Evolutionary conservation across 2,797 vertebrate species (phyloP), one percentile per base, ranked within the genome.

Genomic region (Coilia nasus): DNA sequence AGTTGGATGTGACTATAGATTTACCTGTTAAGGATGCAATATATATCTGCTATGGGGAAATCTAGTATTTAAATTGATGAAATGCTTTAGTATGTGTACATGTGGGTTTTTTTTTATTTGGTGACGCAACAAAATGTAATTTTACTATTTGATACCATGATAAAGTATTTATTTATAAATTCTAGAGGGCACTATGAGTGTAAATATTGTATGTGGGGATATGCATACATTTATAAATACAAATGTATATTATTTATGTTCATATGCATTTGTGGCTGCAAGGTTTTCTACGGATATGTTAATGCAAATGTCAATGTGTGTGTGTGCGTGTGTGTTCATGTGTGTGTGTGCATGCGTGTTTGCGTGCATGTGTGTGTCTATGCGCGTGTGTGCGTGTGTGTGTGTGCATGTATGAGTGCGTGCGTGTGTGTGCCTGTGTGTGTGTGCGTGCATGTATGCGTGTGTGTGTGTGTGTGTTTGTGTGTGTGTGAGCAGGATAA

Each of bases 281-380:
- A 17, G 17, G 19, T 59, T 9, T 54, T 54, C 2, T 54, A 0
- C 21, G 57, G 1, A n/a, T 59, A 4, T 59, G 19, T 19, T 59
- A 3, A 21, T 21, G 57, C 17, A 59, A 59, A 21, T 59, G 57
- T 59, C 3, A 11, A n/a, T 59, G 17, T 59, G 15, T 59, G 57
- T 59, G 17, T 59, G 23, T 64, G 23, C 21, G 60, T 23, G 60
- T 64, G 60, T 64, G 23, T 9, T 6, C n/a, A 23, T 25, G n/a
- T 64, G 23, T 64, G n/a, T 64, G 60, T 64, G 60, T 64, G 60
- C 9, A 17, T 60, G 60, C 9, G 60, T 64, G 60, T 25, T 21
- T 64, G 60, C n/a, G 62, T 28, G 62, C 62, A 31, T 23, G 47
- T 82, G 81, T 82, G 81, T 82, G 50, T 82, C 23, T 82, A 56